Percentiles rank a stretch among this genome's conserved stretches.
Evolutionary conservation across 35 echinoderm and acorn worm species (phyloP).

Genomic region (Holothuria glaberrima): DNA sequence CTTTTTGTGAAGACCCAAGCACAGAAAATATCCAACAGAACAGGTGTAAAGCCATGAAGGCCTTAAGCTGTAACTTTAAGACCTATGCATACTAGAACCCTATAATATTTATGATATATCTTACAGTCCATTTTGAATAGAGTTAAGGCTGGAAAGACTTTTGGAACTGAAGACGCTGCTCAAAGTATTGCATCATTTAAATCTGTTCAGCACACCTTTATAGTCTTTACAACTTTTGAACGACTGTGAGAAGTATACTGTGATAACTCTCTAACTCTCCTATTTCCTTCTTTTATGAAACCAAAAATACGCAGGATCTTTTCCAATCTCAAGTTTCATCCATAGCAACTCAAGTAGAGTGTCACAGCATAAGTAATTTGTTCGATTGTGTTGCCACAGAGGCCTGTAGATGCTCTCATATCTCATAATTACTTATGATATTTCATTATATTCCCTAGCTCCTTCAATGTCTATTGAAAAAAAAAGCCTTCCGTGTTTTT

Average conservation of each 20-base stretch:
- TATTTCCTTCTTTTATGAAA: conserved; percentile 46
- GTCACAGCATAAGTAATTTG: conserved; percentile 35
- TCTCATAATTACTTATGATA: conserved; percentile 26
- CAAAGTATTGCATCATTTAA: neutral
- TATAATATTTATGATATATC: too few species aligned
- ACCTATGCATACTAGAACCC: too few species aligned
- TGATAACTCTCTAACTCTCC: neutral
- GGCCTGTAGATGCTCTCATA: conserved; percentile 8
- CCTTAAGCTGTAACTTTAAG: too few species aligned
- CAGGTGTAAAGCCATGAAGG: too few species aligned
- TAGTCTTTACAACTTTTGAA: too few species aligned
- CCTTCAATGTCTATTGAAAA: conserved; percentile 3
- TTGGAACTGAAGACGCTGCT: too few species aligned
- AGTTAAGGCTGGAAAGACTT: too few species aligned
- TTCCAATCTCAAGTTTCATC: conserved; percentile 41
- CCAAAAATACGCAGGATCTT: conserved; percentile 31
- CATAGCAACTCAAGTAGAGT: conserved; percentile 31
- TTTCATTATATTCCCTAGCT: conserved; percentile 9
- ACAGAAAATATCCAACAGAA: too few species aligned
- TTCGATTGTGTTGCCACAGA: neutral
- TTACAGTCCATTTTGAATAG: too few species aligned
- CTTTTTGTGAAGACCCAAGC: too few species aligned
- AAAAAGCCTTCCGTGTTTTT: conserved; percentile 18
- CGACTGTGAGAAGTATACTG: neutral
- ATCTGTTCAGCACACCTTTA: neutral